A percentile compares a stretch with the other conserved stretches of the same genome.
These are phyloP conservation scores for Diabrotica balteata DNA, from an alignment of 2,888 invertebrate species.

Conservation along the genomic window DNA sequence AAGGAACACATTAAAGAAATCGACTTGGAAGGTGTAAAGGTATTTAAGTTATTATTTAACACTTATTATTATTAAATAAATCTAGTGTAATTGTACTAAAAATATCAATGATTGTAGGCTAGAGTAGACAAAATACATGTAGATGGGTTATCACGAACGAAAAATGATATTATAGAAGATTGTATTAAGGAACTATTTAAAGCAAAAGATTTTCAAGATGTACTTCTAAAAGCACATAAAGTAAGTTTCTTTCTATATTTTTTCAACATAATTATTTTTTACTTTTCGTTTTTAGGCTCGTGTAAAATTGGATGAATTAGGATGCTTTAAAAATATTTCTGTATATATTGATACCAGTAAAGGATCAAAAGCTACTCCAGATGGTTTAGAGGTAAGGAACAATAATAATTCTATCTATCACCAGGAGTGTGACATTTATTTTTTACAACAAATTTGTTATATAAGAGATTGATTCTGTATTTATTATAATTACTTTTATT, in stretches of 20 bases:
- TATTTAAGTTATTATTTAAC: slow-evolving; percentile 42
- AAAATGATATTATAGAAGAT: slow-evolving; percentile 84
- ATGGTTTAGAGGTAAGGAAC: slow-evolving; percentile 76
- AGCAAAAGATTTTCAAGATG: slow-evolving; percentile 86
- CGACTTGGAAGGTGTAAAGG: slow-evolving; percentile 64
- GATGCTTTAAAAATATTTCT: slow-evolving; percentile 87
- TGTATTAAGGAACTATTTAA: slow-evolving; percentile 84
- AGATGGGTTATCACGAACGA: slow-evolving; percentile 84
- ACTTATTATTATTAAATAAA: background rate
- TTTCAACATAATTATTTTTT: slow-evolving; percentile 9
- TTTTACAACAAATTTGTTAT: too few species aligned
- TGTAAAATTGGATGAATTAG: slow-evolving; percentile 79
- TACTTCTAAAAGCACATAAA: slow-evolving; percentile 73
- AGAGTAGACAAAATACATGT: slow-evolving; percentile 86
- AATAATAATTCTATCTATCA: too few species aligned
- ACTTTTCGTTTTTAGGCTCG: slow-evolving; percentile 66
- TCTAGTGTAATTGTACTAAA: background rate
- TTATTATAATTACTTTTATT: background rate
- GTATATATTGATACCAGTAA: slow-evolving; percentile 88
- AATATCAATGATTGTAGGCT: slow-evolving; percentile 64
- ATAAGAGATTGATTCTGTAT: background rate
- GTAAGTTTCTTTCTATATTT: slow-evolving; percentile 53
- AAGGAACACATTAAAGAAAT: slow-evolving; percentile 56
- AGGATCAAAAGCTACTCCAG: slow-evolving; percentile 76
- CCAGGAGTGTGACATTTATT: too few species aligned